Base-by-base conservation (phyloP, 2,797 vertebrate genomes). In the Aulostomus chinensis region DNA sequence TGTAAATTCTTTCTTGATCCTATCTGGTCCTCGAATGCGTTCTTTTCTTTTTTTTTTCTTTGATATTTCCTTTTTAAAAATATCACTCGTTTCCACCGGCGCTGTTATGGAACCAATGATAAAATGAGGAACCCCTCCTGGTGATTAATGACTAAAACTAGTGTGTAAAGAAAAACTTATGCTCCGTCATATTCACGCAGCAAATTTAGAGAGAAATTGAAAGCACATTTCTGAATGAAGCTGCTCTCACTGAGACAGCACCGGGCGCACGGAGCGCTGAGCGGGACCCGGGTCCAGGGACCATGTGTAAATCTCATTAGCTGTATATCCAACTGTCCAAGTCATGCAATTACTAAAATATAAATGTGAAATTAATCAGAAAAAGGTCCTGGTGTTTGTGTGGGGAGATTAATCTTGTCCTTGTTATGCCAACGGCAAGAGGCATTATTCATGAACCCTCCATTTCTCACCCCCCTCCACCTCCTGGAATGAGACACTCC, bases 341-440 rank as follows among this genome's bases (percentile, higher is more conserved):
- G 47, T 54, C 18, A 24, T 43, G 67, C 85, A 88, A 88, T 91
- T 89, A 88, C 84, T 76, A 56, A 84, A 87, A 85, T 86, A 81
- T 83, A 76, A 82, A 87, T 88, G 86, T 83, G 77, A 85, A 86
- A 83, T 86, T 84, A 87, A 86, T 87, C 83, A 80, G 73, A 74
- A 81, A 80, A 80, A 73, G 78, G 77, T 53, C 77, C 72, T 13
- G 24, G 58, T 83, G 78, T 87, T 86, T 80, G 80, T 68, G 73
- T 48, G 26, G 43, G 69, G 78, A 71, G 73, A 91, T 91, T 89
- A 87, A 88, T 88, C 84, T 81, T 83, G 79, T 81, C 83, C 88
- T 86, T 80, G 82, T 88, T 90, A 67, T 42, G 74, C 83, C 85
- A 75, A 58, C 59, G 63, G 83, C 81, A 62, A 74, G 74, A 80